These are phyloP conservation scores for Solea solea DNA, from an alignment of 2,113 vertebrate species.

Conservation along the genomic window DNA sequence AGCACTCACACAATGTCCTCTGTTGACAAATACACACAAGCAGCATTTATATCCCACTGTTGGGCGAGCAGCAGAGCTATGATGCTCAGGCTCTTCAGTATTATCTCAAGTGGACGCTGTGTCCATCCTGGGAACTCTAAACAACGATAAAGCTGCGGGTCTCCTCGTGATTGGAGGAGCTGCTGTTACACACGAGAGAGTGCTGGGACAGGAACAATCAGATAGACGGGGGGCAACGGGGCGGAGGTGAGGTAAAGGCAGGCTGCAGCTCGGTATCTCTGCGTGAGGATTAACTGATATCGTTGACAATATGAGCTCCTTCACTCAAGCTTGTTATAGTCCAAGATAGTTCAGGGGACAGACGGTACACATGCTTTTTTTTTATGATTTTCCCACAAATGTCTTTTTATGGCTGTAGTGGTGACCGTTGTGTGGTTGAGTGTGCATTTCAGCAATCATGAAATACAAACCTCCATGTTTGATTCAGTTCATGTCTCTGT, in stretches of 20 bases:
- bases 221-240: slow-evolving; percentile 17
- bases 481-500: too few species aligned
- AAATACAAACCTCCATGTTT: not conserved
- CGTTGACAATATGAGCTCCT: slow-evolving; percentile 26
- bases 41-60: slow-evolving; percentile 37
- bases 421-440: not conserved
- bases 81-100: slow-evolving; percentile 62
- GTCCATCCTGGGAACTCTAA: slow-evolving; percentile 77
- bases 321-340: slow-evolving; percentile 33
- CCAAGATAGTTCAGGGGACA: slow-evolving; percentile 35
- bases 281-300: slow-evolving; percentile 62
- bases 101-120: slow-evolving; percentile 83
- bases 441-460: not conserved
- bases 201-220: slow-evolving; percentile 36
- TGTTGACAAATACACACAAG: not conserved
- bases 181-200: slow-evolving; percentile 51
- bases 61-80: slow-evolving; percentile 40
- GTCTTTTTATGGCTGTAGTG: slow-evolving; percentile 10
- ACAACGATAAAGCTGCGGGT: slow-evolving; percentile 74
- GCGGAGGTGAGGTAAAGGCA: slow-evolving; percentile 26
- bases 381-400: slow-evolving; percentile 13
- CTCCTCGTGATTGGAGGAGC: slow-evolving; percentile 65
- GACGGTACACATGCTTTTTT: slow-evolving; percentile 2
- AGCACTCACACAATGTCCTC: not conserved
- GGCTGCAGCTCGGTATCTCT: slow-evolving; percentile 48